These are phyloP conservation scores for Leucophenga maculata DNA, from an alignment of 2,888 invertebrate species.

Conservation along the genomic window DNA sequence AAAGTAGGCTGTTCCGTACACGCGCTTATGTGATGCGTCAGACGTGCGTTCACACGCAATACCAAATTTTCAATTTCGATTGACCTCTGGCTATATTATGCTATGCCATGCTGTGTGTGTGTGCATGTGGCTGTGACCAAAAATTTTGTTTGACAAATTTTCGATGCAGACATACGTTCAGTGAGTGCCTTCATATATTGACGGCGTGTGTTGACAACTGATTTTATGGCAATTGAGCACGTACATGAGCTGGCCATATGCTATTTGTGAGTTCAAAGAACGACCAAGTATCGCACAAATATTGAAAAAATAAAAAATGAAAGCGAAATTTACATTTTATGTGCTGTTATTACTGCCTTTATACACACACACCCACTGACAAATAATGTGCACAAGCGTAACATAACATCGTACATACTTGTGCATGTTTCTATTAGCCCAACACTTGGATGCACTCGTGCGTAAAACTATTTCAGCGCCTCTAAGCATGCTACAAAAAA, in stretches of 20 bases:
- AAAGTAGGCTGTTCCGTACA: background rate
- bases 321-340: background rate
- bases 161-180: background rate
- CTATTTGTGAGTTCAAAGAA: constrained; percentile 9
- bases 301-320: background rate
- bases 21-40: background rate
- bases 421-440: too few relatives aligned
- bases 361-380: background rate
- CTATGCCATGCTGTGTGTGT: background rate
- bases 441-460: too few relatives aligned
- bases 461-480: background rate
- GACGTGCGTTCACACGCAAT: background rate
- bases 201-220: background rate
- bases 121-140: background rate
- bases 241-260: background rate
- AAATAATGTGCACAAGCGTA: background rate
- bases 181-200: background rate
- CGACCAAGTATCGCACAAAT: background rate
- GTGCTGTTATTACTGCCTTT: background rate
- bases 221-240: constrained; percentile 15
- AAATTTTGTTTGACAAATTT: background rate
- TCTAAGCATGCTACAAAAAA: background rate
- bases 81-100: constrained; percentile 13
- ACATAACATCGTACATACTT: too few relatives aligned
- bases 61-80: constrained; percentile 13